Percentiles rank a stretch among this genome's conserved stretches.
Conservation (phyloP, 2,888 invertebrate species). For the Netelia fuscicornis region DNA sequence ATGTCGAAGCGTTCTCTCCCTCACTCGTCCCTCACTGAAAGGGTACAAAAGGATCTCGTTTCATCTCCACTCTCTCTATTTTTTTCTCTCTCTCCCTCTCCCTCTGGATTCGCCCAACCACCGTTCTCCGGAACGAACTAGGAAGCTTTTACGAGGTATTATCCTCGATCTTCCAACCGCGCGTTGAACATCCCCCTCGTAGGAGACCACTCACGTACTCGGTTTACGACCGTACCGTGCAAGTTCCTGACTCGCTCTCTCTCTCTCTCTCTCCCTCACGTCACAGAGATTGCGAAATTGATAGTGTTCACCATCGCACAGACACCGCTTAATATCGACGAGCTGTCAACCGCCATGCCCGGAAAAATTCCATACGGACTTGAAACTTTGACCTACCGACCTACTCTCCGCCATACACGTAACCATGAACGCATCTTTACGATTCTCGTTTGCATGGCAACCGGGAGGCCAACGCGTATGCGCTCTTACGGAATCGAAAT, state of each 20-base stretch:
- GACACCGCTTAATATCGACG: slow-evolving; percentile 56
- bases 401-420: slow-evolving; percentile 29
- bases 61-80: not conserved
- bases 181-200: not conserved
- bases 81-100: slow-evolving; percentile 46
- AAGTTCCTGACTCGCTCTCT: not conserved
- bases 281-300: slow-evolving; percentile 9
- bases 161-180: slow-evolving; percentile 29
- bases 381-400: slow-evolving; percentile 71
- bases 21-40: slow-evolving; percentile 26
- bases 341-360: slow-evolving; percentile 57
- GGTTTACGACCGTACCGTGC: not conserved
- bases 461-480: not conserved
- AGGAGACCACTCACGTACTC: slow-evolving; percentile 5
- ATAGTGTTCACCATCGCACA: slow-evolving; percentile 25
- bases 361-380: slow-evolving; percentile 68
- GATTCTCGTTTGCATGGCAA: slow-evolving; percentile 4
- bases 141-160: slow-evolving; percentile 53
- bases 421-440: not conserved
- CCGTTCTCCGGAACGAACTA: not conserved
- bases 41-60: slow-evolving; percentile 57
- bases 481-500: not conserved
- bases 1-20: slow-evolving; percentile 47
- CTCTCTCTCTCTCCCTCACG: not conserved
- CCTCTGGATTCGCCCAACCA: not conserved